Base-by-base conservation (phyloP, 2,797 vertebrate species). In the Chrosomus eos region DNA sequence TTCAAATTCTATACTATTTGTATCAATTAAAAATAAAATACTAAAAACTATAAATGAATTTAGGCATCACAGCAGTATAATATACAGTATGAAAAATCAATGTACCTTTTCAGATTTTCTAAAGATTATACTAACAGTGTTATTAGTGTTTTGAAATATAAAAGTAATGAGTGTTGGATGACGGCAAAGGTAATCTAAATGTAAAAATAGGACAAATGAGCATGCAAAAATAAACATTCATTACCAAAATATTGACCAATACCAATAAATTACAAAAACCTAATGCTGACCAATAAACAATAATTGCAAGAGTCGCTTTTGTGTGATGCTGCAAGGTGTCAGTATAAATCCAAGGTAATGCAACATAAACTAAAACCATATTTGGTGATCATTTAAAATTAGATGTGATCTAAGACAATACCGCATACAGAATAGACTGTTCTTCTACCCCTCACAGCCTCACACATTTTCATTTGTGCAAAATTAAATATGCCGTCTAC, bases 401-500 rank as follows among this genome's bases (percentile, higher is more conserved):
- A 62, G 19, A 73, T 62, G 80, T 60, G 26, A 82, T 73, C 38
- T 33, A n/a, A 33, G 51, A 72, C 16, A 72, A 40, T 45, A 21
- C 51, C 43, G 72, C 26, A 21, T 18, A 43, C 1, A 58, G 19
- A 71, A 43, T 13, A 72, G 16, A 62, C 55, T 60, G 75, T 62
- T 19, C 67, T 58, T 58, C 36, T 31, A 9, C 68, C 36, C 53
- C 19, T 81, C 7, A 60, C 53, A 62, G n/a, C 36, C n/a, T 18
- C 31, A n/a, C n/a, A n/a, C n/a, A 1, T 83, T 48, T 79, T 68
- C 6, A 71, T 70, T 68, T 2, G 21, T 71, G 26, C 36, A 40
- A 64, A 58, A 77, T 83, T n/a, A 58, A n/a, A 68, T 75, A 78
- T 31, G 23, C 8, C 16, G 21, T 71, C 26, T 19, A 36, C 74